These are phyloP conservation scores for Gambusia yucatana DNA, from an alignment of 2,797 vertebrate species.

Conservation along the genomic window DNA sequence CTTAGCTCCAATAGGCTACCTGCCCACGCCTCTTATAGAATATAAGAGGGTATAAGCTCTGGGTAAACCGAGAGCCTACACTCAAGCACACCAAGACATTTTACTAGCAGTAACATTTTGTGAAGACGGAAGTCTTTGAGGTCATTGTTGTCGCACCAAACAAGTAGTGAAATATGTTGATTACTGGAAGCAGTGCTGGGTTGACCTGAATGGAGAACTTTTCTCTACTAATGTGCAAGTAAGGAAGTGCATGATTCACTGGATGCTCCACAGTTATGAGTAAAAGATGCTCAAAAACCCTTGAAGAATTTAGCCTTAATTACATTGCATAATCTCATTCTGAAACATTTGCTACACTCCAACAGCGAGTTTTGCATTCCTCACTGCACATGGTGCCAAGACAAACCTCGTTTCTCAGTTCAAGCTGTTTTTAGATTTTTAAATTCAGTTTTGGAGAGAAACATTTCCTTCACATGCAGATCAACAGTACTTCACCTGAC, in stretches of 20 bases:
- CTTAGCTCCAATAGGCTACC: neutral
- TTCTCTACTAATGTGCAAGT: neutral
- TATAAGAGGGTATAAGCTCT: neutral
- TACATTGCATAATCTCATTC: neutral
- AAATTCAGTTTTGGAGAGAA: neutral
- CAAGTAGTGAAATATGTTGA: neutral
- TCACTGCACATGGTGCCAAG: neutral
- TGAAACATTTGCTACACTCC: neutral
- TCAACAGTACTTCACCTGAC: neutral
- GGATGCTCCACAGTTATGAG: neutral
- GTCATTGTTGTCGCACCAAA: neutral
- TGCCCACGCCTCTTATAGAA: neutral
- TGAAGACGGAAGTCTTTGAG: neutral
- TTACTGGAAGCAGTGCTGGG: neutral
- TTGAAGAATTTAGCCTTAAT: neutral
- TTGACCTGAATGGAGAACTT: neutral
- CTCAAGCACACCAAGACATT: neutral
- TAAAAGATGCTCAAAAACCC: neutral
- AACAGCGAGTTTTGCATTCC: neutral
- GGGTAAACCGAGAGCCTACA: neutral
- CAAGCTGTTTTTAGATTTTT: neutral
- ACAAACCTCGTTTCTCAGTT: neutral
- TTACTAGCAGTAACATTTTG: neutral
- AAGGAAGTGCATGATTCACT: neutral
- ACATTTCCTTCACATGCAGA: neutral